Conservation (phyloP, 2,797 vertebrate species). For the Lacerta viridis region DNA sequence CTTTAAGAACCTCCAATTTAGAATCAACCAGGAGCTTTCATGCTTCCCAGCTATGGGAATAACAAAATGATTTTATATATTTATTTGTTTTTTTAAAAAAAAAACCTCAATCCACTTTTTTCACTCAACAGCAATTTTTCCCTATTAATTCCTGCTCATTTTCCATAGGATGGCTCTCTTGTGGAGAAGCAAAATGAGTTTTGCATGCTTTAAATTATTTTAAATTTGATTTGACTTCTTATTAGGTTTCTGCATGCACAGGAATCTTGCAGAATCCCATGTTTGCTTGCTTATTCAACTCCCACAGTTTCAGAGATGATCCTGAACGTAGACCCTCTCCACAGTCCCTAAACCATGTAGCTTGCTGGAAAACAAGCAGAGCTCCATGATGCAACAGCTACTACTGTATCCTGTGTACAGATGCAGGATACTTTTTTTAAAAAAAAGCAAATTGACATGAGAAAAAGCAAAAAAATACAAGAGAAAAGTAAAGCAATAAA, state of each 20-base stretch:
- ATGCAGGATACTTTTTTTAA: not conserved
- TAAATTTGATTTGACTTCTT: constrained; percentile 62
- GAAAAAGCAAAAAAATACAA: no score
- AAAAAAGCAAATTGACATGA: no score
- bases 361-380: not conserved
- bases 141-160: constrained; percentile 63
- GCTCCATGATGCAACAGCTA: not conserved
- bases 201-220: constrained; percentile 71
- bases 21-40: constrained; percentile 55
- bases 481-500: no score
- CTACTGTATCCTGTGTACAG: not conserved
- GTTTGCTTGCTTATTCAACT: not conserved
- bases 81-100: not conserved
- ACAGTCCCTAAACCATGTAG: not conserved
- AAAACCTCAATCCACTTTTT: constrained; percentile 47
- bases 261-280: constrained; percentile 32
- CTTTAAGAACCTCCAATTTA: constrained; percentile 64
- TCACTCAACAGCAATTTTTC: constrained; percentile 63
- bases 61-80: constrained; percentile 50
- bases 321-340: not conserved
- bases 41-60: constrained; percentile 59
- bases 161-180: constrained; percentile 57
- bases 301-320: not conserved
- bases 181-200: constrained; percentile 56
- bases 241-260: not conserved